Evolutionary conservation across 2,797 vertebrate genomes (phyloP), one percentile per base, ranked within the genome.

Genomic region (Cheirogaleus major): DNA sequence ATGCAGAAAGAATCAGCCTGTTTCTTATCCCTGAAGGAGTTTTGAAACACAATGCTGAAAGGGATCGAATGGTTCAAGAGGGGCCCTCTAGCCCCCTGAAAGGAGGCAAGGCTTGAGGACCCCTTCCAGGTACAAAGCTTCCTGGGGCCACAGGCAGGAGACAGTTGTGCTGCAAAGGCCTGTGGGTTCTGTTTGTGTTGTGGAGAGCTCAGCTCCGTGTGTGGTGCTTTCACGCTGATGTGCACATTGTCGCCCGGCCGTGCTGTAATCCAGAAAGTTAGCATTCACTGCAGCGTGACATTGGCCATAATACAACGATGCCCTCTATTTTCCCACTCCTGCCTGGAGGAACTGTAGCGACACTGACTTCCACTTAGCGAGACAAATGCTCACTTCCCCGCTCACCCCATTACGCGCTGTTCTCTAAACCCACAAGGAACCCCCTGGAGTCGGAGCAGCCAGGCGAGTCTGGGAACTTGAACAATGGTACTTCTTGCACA

Each of bases 131-230:
- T 9, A 10, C 2, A 41, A 75, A 61, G 59, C 45, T 18, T 38
- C 57, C 15, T 0, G 3, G 55, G 55, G 23, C 27, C 1, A 5
- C 0, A n/a, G 52, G 79, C 5, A 6, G 12, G 12, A 0, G 4
- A 2, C 12, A 2, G 55, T 9, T 15, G 23, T 59, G 4, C 57
- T 18, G 20, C 27, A 45, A 20, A 52, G 73, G 17, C 23, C 93
- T 2, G 8, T 4, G 12, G 23, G 57, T 12, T 45, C 30, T 5
- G 32, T 23, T 1, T 38, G 20, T 5, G 12, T 0, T 9, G 48
- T 1, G 7, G 9, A 25, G 20, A 78, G 50, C 12, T 41, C 25
- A 4, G 69, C 63, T 85, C n/a, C 1, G 4, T 4, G 11, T 4
- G 61, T 0, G 0, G 35, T 45, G 32, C 1, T 10, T 48, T 80